Conservation (phyloP, 2,888 invertebrate species). For the Plutella xylostella region DNA sequence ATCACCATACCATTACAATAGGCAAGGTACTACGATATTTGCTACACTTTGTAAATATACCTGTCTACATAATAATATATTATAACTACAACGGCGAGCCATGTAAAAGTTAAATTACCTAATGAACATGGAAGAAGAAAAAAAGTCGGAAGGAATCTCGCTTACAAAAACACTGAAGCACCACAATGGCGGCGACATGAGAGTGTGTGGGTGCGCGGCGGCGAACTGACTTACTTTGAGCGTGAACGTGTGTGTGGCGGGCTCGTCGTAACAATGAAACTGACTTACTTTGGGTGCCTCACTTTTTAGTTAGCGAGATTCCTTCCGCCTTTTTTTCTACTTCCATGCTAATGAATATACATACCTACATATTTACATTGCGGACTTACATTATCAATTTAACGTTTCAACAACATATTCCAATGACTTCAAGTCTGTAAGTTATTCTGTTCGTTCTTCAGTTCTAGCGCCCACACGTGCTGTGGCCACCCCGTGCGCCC, state of each 20-base stretch:
- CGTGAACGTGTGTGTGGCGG: not conserved
- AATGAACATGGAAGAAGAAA: too few species aligned
- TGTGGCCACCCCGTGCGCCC: conserved; percentile 98
- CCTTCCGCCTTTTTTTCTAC: not conserved
- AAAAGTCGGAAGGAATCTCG: too few species aligned
- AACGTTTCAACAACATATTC: not conserved
- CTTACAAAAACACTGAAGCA: too few species aligned
- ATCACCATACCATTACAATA: too few species aligned
- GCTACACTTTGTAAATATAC: too few species aligned
- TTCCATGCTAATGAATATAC: conserved; percentile 1
- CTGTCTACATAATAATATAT: too few species aligned
- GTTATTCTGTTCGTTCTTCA: conserved; percentile 75
- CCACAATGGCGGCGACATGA: too few species aligned
- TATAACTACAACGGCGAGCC: too few species aligned
- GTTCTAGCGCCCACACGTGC: conserved; percentile 93
- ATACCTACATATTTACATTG: conserved; percentile 1
- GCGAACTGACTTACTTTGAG: too few species aligned
- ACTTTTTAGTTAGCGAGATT: not conserved
- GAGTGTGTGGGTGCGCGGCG: too few species aligned
- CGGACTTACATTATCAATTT: not conserved
- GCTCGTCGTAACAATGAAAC: not conserved
- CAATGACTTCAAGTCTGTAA: conserved; percentile 33
- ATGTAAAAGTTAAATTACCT: too few species aligned
- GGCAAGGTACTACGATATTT: too few species aligned
- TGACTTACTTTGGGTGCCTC: not conserved